Evolutionary conservation across 2,113 vertebrate species (phyloP), one percentile per base, ranked within the genome.

Genomic region (Aptenodytes patagonicus): DNA sequence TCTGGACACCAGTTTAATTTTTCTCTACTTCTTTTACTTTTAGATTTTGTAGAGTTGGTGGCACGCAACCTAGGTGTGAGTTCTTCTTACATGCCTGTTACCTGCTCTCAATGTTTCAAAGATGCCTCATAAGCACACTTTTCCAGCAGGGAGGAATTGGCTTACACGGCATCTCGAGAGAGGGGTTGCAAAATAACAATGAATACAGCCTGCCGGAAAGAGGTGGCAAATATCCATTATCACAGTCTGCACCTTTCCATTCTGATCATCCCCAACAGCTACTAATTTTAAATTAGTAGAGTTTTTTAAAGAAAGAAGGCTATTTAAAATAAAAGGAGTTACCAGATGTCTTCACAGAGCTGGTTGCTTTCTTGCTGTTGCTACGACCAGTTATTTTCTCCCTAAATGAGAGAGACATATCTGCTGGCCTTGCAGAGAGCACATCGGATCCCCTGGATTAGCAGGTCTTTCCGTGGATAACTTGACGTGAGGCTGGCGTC

Each of bases 401-500:
- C 22, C 44, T 51, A 40, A 90, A 73, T 2, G 4, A 95, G 81
- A 54, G 9, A 89, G 32, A 80, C 42, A 15, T 77, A 79, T 28
- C 75, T 89, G 54, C 83, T 66, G 87, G 75, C 78, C 82, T 72
- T 66, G 57, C 58, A 82, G 89, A 72, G 65, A 85, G 40, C 84
- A 82, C 83, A 57, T 79, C 9, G 5, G 72, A 91, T 82, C 69
- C 83, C n/a, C 77, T 47, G 93, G 91, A 95, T 97, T 91, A 97
- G 93, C 78, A 96, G 91, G 66, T 93, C 91, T 96, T 90, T 86
- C 85, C 9, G 3, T 70, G 82, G 94, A 87, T 90, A 94, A 83
- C 58, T 73, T 79, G 85, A 77, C 15, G 2, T 66, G 87, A 65
- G 79, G 58, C 64, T 69, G 44, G 68, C 2, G 68, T 96, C 95